A percentile compares a stretch with the other conserved stretches of the same genome.
Evolutionary conservation across 2,797 vertebrate species (phyloP).

Genomic region (Eulemur rubriventer): DNA sequence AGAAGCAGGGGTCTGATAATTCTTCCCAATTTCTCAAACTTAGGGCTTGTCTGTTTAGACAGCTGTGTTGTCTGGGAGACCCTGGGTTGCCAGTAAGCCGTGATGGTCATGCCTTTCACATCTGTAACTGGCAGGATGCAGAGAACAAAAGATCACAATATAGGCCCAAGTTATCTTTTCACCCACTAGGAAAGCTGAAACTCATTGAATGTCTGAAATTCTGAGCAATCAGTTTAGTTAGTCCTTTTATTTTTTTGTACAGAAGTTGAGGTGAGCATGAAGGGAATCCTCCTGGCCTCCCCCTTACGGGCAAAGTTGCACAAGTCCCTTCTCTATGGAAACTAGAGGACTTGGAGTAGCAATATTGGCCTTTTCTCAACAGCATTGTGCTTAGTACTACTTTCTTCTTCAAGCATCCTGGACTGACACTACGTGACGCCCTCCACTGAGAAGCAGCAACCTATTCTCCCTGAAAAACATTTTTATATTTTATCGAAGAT

Average conservation of each 20-base stretch:
- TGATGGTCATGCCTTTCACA: background rate
- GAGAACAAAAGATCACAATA: background rate
- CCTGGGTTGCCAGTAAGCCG: background rate
- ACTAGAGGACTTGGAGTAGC: background rate
- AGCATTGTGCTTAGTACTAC: background rate
- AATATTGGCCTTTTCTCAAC: background rate
- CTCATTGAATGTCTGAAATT: background rate
- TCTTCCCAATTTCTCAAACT: background rate
- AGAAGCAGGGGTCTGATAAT: background rate
- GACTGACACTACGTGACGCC: background rate
- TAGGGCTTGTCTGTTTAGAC: background rate
- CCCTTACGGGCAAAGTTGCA: background rate
- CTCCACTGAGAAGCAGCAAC: background rate
- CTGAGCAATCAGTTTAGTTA: background rate
- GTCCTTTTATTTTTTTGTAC: background rate
- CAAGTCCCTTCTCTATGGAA: background rate
- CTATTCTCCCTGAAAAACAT: background rate
- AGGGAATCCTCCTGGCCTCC: background rate
- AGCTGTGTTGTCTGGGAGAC: background rate
- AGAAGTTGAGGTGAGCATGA: background rate
- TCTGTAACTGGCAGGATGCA: background rate
- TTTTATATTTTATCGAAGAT: background rate
- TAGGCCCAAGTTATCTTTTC: background rate
- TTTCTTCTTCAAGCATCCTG: background rate
- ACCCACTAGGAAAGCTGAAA: background rate